These are phyloP conservation scores for Leucoma salicis DNA, from an alignment of 2,888 invertebrate species.

Conservation along the genomic window DNA sequence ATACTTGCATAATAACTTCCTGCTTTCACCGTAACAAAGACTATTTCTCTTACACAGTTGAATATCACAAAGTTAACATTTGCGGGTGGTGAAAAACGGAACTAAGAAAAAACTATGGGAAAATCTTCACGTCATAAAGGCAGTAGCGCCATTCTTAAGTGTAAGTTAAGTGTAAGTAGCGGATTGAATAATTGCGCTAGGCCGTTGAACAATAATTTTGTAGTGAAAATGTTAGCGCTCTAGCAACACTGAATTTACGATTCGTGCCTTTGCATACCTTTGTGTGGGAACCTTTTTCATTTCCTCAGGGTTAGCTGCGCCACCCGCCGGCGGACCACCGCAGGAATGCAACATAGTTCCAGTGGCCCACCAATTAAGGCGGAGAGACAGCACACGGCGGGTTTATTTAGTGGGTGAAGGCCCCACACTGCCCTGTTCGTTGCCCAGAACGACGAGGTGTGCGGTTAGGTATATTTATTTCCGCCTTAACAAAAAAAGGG, in stretches of 20 bases:
- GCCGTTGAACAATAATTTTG: conserved; percentile 29
- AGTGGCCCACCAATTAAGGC: no score
- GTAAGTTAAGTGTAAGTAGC: conserved; percentile 8
- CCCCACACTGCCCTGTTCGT: no score
- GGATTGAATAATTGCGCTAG: conserved; percentile 18
- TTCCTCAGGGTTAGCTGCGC: no score
- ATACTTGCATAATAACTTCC: conserved; percentile 69
- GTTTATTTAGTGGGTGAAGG: no score
- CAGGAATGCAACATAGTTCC: no score
- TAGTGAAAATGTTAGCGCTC: conserved; percentile 8
- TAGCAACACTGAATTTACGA: conserved; percentile 6
- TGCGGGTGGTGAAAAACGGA: conserved; percentile 31
- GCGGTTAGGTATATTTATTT: no score
- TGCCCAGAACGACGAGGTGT: no score
- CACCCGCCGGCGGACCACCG: no score
- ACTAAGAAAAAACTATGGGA: conserved; percentile 18
- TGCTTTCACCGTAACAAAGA: conserved; percentile 67
- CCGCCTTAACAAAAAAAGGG: no score
- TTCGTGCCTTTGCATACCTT: no score
- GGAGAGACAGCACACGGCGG: no score
- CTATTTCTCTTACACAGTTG: conserved; percentile 34
- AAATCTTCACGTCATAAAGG: conserved; percentile 3
- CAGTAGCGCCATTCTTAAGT: conserved; percentile 23
- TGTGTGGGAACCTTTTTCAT: no score
- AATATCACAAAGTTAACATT: conserved; percentile 29